These are phyloP conservation scores for Drosophila parvula DNA, from an alignment of 1,140 invertebrate genomes.

Conservation along the genomic window DNA sequence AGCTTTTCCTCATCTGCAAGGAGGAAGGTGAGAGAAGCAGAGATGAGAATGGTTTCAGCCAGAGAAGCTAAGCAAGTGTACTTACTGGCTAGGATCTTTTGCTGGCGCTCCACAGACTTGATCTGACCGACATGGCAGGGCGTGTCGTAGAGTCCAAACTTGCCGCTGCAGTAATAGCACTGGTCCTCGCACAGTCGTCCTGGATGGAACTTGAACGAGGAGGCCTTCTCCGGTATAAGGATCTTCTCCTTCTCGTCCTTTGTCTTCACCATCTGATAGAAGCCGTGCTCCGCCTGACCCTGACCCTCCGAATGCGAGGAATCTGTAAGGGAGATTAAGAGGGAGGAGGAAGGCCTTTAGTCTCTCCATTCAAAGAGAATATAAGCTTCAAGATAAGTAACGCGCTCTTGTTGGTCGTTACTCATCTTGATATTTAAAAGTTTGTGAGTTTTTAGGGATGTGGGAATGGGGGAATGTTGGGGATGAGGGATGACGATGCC, in stretches of 20 bases:
- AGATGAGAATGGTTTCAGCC: too few species aligned
- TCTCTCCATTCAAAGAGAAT: too few species aligned
- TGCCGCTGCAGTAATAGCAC: slow-evolving; percentile 93
- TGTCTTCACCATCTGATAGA: slow-evolving; percentile 84
- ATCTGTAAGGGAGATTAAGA: slow-evolving; percentile 40
- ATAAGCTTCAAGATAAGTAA: too few species aligned
- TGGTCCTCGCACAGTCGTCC: slow-evolving; percentile 91
- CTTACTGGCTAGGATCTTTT: slow-evolving; percentile 89
- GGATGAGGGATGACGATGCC: slow-evolving; percentile 23
- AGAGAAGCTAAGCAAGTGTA: background rate
- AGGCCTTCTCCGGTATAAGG: slow-evolving; percentile 93
- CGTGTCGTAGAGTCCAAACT: slow-evolving; percentile 93
- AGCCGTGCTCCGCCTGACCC: slow-evolving; percentile 52
- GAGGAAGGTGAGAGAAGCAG: background rate
- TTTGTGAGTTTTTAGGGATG: too few species aligned
- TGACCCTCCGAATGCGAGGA: slow-evolving; percentile 78
- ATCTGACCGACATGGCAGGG: slow-evolving; percentile 93
- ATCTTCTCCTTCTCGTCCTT: slow-evolving; percentile 87
- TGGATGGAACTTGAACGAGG: slow-evolving; percentile 93
- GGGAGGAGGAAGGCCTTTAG: too few species aligned
- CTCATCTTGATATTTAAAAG: too few species aligned
- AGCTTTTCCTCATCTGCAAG: slow-evolving; percentile 89
- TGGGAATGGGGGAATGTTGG: too few species aligned
- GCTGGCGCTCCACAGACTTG: slow-evolving; percentile 90
- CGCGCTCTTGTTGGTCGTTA: too few species aligned